Conservation (phyloP, 53 echinoderm and acorn worm genomes). For the Echinometra lucunter region DNA sequence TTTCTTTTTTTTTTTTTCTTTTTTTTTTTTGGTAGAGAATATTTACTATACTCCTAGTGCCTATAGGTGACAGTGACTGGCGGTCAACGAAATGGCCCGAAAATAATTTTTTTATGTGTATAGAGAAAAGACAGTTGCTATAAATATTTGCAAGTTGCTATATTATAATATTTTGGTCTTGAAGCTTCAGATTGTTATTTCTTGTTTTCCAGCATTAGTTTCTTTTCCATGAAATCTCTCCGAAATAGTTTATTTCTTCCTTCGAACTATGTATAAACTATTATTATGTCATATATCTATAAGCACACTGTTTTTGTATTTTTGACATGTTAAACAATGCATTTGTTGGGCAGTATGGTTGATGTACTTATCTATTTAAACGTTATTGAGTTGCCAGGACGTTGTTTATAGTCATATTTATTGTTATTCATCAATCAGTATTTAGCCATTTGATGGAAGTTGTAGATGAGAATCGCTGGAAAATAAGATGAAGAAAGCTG, state of each 20-base stretch:
- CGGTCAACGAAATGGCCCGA: background rate
- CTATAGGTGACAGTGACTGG: conserved; percentile 25
- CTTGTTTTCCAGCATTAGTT: conserved; percentile 40
- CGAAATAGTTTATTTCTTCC: conserved; percentile 35
- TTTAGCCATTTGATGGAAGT: conserved; percentile 52
- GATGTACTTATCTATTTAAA: conserved; percentile 67
- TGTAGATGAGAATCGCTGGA: conserved; percentile 29
- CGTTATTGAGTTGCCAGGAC: conserved; percentile 47
- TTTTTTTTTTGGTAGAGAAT: no score
- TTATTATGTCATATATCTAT: background rate
- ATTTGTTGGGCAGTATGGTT: conserved; percentile 53
- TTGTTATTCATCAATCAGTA: conserved; percentile 62
- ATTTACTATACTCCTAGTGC: conserved; percentile 30
- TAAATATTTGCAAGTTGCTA: background rate
- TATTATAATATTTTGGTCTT: background rate
- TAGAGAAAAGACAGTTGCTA: background rate
- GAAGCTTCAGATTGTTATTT: background rate
- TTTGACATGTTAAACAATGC: conserved; percentile 31
- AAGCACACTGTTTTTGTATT: background rate
- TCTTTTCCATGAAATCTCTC: background rate
- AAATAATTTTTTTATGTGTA: background rate
- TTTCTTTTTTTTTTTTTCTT: no score
- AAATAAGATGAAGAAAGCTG: conserved; percentile 8
- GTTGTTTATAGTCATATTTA: conserved; percentile 53
- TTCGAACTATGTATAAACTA: background rate